A percentile compares a stretch with the other conserved stretches of the same genome.
phyloP scores from a whole-genome alignment of 2,888 invertebrate genomes.

The Patella depressa region DNA sequence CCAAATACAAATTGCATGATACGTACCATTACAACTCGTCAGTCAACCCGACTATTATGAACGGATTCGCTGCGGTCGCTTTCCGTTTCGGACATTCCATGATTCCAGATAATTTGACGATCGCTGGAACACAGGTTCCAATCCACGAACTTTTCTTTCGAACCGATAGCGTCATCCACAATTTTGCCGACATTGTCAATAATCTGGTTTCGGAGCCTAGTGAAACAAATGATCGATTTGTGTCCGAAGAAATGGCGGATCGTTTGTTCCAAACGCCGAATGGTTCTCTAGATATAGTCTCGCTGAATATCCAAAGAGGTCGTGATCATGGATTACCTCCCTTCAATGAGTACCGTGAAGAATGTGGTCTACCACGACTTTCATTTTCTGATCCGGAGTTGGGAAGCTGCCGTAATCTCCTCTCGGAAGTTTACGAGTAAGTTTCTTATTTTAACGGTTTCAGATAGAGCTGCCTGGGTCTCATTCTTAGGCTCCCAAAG shows the following conservation, averaged over 20 bases:
- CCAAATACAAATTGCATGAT: not conserved
- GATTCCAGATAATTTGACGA: not conserved
- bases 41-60: not conserved
- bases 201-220: constrained; percentile 1
- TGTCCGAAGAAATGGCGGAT: not conserved
- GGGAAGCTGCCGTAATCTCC: too few relatives aligned
- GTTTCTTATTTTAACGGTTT: too few relatives aligned
- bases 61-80: not conserved
- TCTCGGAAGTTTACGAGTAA: too few relatives aligned
- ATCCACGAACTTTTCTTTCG: not conserved
- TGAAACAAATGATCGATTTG: constrained; percentile 8
- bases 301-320: constrained; percentile 39
- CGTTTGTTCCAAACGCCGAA: not conserved
- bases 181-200: constrained; percentile 7
- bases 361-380: not conserved
- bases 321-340: constrained; percentile 40
- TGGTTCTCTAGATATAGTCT: constrained; percentile 29
- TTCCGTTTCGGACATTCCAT: not conserved
- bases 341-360: constrained; percentile 27
- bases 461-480: too few relatives aligned
- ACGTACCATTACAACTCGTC: not conserved
- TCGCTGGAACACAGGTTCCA: not conserved
- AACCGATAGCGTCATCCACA: not conserved
- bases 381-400: too few relatives aligned
- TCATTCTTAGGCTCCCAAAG: too few relatives aligned